Evolutionary conservation across 2,888 invertebrate species (phyloP), one percentile per base, ranked within the genome.

Genomic region (Drosophila stalkeri): DNA sequence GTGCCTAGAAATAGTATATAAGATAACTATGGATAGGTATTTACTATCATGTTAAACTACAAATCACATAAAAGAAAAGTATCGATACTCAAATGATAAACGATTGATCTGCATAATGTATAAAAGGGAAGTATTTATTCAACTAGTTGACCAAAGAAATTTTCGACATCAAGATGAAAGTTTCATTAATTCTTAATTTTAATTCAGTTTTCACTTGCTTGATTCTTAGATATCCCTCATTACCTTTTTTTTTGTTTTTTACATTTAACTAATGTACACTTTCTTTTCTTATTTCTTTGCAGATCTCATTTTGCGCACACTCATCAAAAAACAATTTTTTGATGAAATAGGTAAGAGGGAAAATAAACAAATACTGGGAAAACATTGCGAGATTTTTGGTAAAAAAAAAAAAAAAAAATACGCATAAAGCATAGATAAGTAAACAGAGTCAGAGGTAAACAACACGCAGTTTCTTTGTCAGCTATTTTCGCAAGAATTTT

Each of bases 401-500:
- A 18, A 18, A 47, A n/a, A n/a, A n/a, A n/a, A n/a, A n/a, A n/a
- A n/a, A n/a, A n/a, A n/a, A n/a, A n/a, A n/a, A n/a, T n/a, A 5
- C 31, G 37, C 20, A 39, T n/a, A 41, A 57, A 60, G 20, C 47
- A 60, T 56, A 60, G 60, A 60, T 51, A 44, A 33, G 47, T 74
- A 59, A 66, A 60, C 44, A 54, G 35, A 49, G 23, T 20, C 52
- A 59, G 20, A 57, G 23, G 47, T 75, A 61, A 76, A 76, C 62
- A 76, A 31, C 43, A 23, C 60, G 63, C 44, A 59, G 44, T 59
- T 64, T 57, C 54, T 59, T 57, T 60, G 65, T 47, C 31, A 46
- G 62, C 56, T 46, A 35, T 43, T 59, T 64, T 75, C 70, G 41
- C 6, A 23, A 56, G 71, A 72, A 71, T 60, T 39, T 59, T 31